Evolutionary conservation across 2,797 vertebrate species (phyloP), one percentile per base, ranked within the genome.

Genomic region (Notolepis coatsorum): DNA sequence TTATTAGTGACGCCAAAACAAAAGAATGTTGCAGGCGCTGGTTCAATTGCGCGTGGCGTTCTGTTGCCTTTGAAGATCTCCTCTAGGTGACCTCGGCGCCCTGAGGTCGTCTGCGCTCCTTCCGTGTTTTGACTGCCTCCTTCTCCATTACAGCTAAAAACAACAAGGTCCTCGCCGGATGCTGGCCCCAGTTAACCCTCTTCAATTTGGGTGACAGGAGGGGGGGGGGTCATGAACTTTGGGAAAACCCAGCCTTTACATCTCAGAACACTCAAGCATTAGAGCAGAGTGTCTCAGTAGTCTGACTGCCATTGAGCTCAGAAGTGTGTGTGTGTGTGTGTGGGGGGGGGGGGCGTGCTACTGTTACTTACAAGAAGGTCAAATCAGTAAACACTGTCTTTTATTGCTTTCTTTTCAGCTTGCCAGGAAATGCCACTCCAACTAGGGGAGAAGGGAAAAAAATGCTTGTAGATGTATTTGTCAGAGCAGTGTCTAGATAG

Each of bases 151-250:
- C 5, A 28, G 23, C 15, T 13, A 24, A 27, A 25, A 24, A 23
- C n/a, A n/a, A n/a, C n/a, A 23, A 5, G 13, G 23, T 13, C 10
- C 23, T 6, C 23, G 27, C 45, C 24, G 24, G 45, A 48, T 24
- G 27, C 15, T 48, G 10, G 12, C 24, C 12, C n/a, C 45, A 20
- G 18, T 9, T n/a, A 13, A 10, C 21, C 45, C 15, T 24, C 27
- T 13, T 48, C 21, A 48, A 25, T 48, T 48, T n/a, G n/a, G n/a
- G n/a, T n/a, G n/a, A n/a, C n/a, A n/a, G 45, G 45, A 24, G 45
- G 7, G 23, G 2, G 31, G 13, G 24, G 45, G 45, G 45, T 48
- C 5, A n/a, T 7, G 7, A 15, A 21, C 13, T 27, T 13, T 13
- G 3, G 13, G 7, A 48, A 48, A 48, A 48, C 24, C 25, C 24